These are phyloP conservation scores for Invenusta paracnida DNA, from an alignment of 2,888 invertebrate genomes.

Conservation along the genomic window DNA sequence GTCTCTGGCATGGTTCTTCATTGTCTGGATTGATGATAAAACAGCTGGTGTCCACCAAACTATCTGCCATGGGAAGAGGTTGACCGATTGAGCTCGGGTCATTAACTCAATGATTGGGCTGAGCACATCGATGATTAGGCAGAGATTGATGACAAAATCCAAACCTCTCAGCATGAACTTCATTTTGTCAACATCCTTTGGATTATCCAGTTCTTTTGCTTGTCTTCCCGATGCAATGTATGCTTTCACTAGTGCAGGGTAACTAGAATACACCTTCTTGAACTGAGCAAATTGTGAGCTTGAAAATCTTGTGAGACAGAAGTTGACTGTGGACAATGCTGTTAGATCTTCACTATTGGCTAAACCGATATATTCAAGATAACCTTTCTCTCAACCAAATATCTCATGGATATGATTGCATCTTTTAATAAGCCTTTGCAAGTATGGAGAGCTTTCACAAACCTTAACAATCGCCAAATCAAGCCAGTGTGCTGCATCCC, in stretches of 20 bases:
- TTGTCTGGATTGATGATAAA: not conserved
- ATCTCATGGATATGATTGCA: not conserved
- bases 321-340: not conserved
- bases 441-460: not conserved
- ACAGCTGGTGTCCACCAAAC: not conserved
- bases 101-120: not conserved
- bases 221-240: not conserved
- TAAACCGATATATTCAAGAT: not conserved
- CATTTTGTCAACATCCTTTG: not conserved
- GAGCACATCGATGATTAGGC: not conserved
- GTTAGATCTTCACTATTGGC: not conserved
- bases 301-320: not conserved
- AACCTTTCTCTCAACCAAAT: not conserved
- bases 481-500: not conserved
- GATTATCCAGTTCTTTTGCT: not conserved
- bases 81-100: not conserved
- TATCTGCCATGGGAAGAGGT: not conserved
- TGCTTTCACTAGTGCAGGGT: not conserved
- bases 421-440: not conserved
- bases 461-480: not conserved
- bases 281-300: not conserved
- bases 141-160: not conserved
- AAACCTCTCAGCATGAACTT: not conserved
- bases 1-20: not conserved
- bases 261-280: not conserved